Conservation (phyloP, 1,140 invertebrate genomes). For the Drosophila pachea region DNA sequence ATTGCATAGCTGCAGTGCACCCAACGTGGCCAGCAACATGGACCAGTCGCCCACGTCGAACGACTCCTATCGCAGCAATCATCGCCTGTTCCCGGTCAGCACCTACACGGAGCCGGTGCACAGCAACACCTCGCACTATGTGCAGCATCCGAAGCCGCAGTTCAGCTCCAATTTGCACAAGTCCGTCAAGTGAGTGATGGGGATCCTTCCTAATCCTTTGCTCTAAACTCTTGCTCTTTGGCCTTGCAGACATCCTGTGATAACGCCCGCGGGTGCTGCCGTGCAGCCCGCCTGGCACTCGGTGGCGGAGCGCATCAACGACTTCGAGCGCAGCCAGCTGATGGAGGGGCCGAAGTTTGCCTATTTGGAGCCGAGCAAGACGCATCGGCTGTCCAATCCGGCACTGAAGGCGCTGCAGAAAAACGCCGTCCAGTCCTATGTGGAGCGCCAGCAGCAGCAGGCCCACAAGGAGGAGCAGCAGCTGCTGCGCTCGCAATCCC, state of each 20-base stretch:
- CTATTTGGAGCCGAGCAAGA: constrained; percentile 88
- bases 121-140: constrained; percentile 77
- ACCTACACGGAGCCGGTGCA: constrained; percentile 82
- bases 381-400: constrained; percentile 85
- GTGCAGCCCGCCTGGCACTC: constrained; percentile 80
- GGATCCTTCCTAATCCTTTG: no score
- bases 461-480: constrained; percentile 65
- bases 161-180: constrained; percentile 71
- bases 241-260: constrained; percentile 73
- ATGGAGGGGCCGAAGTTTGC: constrained; percentile 81
- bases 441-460: constrained; percentile 85
- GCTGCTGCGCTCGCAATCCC: constrained; percentile 61
- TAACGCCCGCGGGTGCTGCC: constrained; percentile 64
- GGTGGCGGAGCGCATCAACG: constrained; percentile 87
- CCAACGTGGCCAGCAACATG: constrained; percentile 47
- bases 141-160: constrained; percentile 75
- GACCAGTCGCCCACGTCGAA: constrained; percentile 40
- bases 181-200: constrained; percentile 58
- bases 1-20: constrained; percentile 57
- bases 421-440: constrained; percentile 90
- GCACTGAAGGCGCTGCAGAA: constrained; percentile 92
- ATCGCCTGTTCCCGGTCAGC: constrained; percentile 81
- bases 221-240: neutral
- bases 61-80: constrained; percentile 74
- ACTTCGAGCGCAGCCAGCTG: constrained; percentile 82